Conservation (phyloP, 2,113 vertebrate genomes). For the Tychaedon coryphoeus region DNA sequence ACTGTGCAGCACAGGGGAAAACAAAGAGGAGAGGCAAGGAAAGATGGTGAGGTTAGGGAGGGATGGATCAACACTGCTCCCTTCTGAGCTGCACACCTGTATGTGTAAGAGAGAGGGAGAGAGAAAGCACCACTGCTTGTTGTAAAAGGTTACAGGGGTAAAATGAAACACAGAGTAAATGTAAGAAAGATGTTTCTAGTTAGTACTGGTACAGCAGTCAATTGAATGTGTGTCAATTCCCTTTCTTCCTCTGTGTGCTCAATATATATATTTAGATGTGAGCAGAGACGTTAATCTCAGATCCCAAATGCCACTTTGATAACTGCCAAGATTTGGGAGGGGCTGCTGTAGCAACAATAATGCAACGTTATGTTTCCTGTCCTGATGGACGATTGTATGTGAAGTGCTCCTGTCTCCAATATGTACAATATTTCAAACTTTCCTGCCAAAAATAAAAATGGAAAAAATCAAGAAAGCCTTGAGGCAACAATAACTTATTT, state of each 20-base stretch:
- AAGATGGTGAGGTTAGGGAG: background rate
- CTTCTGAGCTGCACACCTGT: background rate
- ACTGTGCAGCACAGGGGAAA: background rate
- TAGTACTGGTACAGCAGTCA: conserved; percentile 13
- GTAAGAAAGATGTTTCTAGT: conserved; percentile 4
- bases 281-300: conserved; percentile 50
- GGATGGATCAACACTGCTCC: background rate
- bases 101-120: background rate
- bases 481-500: conserved; percentile 52
- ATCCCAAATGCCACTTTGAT: conserved; percentile 38
- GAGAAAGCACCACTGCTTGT: background rate
- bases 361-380: conserved; percentile 33
- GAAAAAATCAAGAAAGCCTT: conserved; percentile 31
- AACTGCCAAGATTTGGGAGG: conserved; percentile 7
- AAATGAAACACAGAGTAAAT: background rate
- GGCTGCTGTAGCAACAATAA: conserved; percentile 41
- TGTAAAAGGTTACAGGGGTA: background rate
- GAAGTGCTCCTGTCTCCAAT: conserved; percentile 49
- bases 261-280: conserved; percentile 42
- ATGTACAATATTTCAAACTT: conserved; percentile 46
- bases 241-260: background rate
- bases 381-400: conserved; percentile 41
- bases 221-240: conserved; percentile 44
- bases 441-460: conserved; percentile 55
- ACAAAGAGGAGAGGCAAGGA: background rate